phyloP scores from a whole-genome alignment of 2,888 invertebrate species.

The Linyphia triangularis region DNA sequence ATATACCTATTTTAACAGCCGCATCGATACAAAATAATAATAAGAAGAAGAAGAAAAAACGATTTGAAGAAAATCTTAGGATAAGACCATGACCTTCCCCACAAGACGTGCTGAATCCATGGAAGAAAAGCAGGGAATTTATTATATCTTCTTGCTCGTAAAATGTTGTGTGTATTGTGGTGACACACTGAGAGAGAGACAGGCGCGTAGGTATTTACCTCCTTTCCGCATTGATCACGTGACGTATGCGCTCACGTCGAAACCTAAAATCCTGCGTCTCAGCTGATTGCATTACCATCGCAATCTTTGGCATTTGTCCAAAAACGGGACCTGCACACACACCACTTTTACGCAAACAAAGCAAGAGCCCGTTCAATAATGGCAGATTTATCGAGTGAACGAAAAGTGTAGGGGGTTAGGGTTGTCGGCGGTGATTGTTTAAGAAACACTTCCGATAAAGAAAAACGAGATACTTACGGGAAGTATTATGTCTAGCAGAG shows the following conservation, averaged over 20 bases:
- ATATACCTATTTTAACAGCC: too few relatives aligned
- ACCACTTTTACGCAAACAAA: conserved; percentile 45
- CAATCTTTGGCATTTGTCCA: conserved; percentile 52
- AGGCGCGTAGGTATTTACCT: conserved; percentile 55
- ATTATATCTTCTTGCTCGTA: not conserved
- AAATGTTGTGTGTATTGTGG: conserved; percentile 21
- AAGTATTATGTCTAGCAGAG: not conserved
- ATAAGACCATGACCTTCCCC: conserved; percentile 66
- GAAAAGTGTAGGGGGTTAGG: conserved; percentile 3
- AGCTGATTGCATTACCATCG: conserved; percentile 69
- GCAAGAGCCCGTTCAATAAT: conserved; percentile 35
- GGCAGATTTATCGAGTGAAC: conserved; percentile 12
- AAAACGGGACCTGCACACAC: conserved; percentile 22
- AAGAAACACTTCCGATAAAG: conserved; percentile 9
- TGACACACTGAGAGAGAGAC: not conserved
- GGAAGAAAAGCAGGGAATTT: not conserved
- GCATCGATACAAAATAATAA: too few relatives aligned
- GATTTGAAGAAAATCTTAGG: conserved; percentile 29
- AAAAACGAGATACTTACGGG: not conserved
- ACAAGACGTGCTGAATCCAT: not conserved
- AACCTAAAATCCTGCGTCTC: conserved; percentile 56
- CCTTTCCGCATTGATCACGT: conserved; percentile 69
- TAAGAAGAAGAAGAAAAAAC: too few relatives aligned
- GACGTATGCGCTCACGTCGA: conserved; percentile 49
- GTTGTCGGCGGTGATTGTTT: conserved; percentile 2